Percentiles rank a stretch among this genome's conserved stretches.
phyloP scores from a whole-genome alignment of 2,888 invertebrate genomes.

The Erebia ligea region DNA sequence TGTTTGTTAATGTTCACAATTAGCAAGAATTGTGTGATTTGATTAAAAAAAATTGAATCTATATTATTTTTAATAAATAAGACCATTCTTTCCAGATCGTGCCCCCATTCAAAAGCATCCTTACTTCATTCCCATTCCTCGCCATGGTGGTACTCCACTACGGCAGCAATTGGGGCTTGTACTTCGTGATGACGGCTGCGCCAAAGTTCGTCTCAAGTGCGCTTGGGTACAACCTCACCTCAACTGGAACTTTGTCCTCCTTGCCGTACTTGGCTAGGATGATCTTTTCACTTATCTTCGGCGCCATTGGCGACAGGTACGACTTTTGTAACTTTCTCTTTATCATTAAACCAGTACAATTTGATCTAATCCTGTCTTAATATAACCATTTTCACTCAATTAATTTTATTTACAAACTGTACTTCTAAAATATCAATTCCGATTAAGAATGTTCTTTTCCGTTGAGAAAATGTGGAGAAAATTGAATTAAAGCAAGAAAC shows the following conservation, averaged over 20 bases:
- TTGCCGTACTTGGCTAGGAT: slow-evolving; percentile 88
- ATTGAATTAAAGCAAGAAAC: no score
- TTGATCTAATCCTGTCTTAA: no score
- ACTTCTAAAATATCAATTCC: no score
- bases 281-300: slow-evolving; percentile 88
- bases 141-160: slow-evolving; percentile 87
- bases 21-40: no score
- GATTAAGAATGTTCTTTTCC: no score
- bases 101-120: slow-evolving; percentile 85
- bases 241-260: slow-evolving; percentile 87
- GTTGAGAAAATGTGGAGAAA: no score
- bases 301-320: slow-evolving; percentile 86
- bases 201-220: slow-evolving; percentile 89
- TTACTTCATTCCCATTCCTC: slow-evolving; percentile 88
- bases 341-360: background rate
- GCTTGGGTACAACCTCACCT: slow-evolving; percentile 87
- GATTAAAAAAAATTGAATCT: no score
- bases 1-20: no score
- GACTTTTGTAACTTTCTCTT: background rate
- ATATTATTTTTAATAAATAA: background rate
- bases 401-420: background rate
- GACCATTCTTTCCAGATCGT: slow-evolving; percentile 73
- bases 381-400: background rate
- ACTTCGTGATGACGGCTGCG: slow-evolving; percentile 89
- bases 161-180: slow-evolving; percentile 90